Evolutionary conservation across 2,888 invertebrate genomes (phyloP).

Genomic region (Anoplius nigerrimus): DNA sequence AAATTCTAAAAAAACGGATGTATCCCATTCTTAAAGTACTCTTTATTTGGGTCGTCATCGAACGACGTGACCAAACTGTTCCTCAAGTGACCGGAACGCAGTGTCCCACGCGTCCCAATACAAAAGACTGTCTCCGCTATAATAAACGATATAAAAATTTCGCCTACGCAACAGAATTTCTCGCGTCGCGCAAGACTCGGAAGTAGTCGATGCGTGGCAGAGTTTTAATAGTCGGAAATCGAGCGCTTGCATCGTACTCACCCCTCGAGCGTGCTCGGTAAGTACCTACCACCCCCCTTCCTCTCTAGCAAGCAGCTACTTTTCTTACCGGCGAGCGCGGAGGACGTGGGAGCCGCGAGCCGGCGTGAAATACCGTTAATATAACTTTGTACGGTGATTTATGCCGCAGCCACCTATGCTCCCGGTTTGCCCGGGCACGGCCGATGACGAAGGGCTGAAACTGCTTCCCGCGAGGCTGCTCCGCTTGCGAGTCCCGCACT

Average conservation of each 20-base stretch:
- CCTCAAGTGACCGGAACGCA: too few relatives aligned
- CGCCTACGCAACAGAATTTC: too few relatives aligned
- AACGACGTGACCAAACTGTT: too few relatives aligned
- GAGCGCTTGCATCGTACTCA: neutral
- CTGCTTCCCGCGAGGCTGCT: neutral
- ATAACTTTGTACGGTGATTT: conserved; percentile 67
- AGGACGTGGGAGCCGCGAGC: conserved; percentile 28
- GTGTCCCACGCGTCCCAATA: too few relatives aligned
- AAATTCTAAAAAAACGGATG: too few relatives aligned
- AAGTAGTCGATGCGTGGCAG: too few relatives aligned
- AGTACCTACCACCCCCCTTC: neutral
- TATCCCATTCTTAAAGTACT: too few relatives aligned
- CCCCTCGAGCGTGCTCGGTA: neutral
- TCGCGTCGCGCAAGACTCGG: too few relatives aligned
- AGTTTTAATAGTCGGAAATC: too few relatives aligned
- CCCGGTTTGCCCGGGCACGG: neutral
- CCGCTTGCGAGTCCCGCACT: neutral
- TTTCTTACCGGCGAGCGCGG: conserved; percentile 29
- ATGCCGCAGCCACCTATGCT: conserved; percentile 37
- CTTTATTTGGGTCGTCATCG: too few relatives aligned
- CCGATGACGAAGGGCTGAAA: neutral
- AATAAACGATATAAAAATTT: too few relatives aligned
- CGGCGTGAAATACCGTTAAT: conserved; percentile 66
- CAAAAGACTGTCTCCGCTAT: too few relatives aligned
- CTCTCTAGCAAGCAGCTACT: conserved; percentile 21